Percentiles rank a stretch among this genome's conserved stretches.
Evolutionary conservation across 2,797 vertebrate species (phyloP).

Genomic region (Valencia hispanica): DNA sequence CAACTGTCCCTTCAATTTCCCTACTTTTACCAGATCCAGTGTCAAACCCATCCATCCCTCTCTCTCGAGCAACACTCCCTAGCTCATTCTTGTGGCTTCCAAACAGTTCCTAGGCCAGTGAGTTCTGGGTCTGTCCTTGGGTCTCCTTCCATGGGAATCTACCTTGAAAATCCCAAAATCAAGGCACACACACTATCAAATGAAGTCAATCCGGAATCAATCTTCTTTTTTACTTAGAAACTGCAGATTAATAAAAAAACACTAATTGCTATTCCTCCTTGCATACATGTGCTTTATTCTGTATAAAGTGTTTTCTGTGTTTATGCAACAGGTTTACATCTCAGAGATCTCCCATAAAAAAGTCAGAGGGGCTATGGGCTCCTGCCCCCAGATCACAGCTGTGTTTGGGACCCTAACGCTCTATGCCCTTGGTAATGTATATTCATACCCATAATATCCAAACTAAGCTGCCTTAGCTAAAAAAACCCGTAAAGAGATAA

Average conservation of each 20-base stretch:
- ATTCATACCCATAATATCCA: background rate
- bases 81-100: background rate
- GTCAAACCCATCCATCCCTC: background rate
- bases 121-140: background rate
- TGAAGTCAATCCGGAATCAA: background rate
- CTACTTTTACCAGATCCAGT: background rate
- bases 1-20: background rate
- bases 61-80: background rate
- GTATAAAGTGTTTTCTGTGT: conserved; percentile 19
- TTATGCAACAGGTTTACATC: conserved; percentile 88
- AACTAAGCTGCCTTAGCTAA: background rate
- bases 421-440: conserved; percentile 81
- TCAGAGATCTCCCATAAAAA: conserved; percentile 91
- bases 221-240: background rate
- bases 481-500: background rate
- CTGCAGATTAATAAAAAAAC: background rate
- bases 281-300: background rate
- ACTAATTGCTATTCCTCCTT: background rate
- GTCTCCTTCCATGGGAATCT: background rate
- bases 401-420: conserved; percentile 90
- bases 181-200: background rate
- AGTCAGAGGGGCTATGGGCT: conserved; percentile 88
- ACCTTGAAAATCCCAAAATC: background rate
- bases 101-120: background rate
- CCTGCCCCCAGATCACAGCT: conserved; percentile 92